A percentile compares a stretch with the other conserved stretches of the same genome.
Evolutionary conservation across 64 coral and sea anemone species (phyloP).

Genomic region (Platygyra sinensis): DNA sequence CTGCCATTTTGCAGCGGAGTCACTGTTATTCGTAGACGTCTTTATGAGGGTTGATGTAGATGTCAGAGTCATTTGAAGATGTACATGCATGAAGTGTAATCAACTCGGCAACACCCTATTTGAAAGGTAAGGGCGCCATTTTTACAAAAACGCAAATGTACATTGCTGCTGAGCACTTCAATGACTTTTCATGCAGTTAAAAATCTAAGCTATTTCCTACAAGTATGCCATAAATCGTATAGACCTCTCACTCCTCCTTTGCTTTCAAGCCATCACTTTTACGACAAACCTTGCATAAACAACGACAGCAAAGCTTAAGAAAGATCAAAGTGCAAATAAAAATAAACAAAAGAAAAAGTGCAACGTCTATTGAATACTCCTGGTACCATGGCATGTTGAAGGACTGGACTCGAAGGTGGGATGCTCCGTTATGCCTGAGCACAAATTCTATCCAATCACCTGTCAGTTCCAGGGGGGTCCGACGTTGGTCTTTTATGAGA

Average conservation of each 20-base stretch:
- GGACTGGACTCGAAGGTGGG: not conserved
- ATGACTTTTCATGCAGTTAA: no score
- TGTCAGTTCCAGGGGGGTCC: not conserved
- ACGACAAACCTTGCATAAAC: not conserved
- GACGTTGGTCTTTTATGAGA: not conserved
- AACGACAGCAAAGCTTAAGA: not conserved
- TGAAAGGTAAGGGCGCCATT: no score
- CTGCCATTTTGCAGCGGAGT: no score
- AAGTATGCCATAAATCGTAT: no score
- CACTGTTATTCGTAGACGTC: no score
- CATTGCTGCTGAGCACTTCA: no score
- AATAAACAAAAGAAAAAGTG: not conserved
- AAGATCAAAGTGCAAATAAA: not conserved
- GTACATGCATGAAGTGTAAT: no score
- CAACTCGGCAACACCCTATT: no score
- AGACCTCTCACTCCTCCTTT: not conserved
- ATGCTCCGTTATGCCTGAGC: not conserved
- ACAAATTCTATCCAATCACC: slow-evolving; percentile 24
- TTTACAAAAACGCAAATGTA: no score
- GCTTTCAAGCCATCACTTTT: not conserved
- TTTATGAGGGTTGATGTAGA: no score
- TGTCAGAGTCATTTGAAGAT: no score
- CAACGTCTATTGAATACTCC: not conserved
- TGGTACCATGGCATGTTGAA: slow-evolving; percentile 12
- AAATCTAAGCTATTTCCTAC: no score